Evolutionary conservation across 2,888 invertebrate genomes (phyloP), one percentile per base, ranked within the genome.

Genomic region (Autographa gamma): DNA sequence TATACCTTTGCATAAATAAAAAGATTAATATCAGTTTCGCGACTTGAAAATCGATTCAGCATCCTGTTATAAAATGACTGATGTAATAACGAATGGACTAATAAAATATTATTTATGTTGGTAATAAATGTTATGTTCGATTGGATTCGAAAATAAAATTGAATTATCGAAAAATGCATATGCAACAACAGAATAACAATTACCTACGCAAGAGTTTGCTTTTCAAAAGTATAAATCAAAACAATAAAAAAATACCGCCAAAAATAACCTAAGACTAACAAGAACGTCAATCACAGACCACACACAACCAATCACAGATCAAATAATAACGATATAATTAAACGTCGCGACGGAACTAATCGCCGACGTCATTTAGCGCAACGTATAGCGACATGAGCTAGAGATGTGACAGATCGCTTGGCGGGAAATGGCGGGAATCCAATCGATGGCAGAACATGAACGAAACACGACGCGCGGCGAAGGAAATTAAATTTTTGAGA

Each of bases 401-500:
- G 72, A 61, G 64, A 60, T 34, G 58, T 78, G 77, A 78, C 76
- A 79, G 72, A 76, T 77, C 73, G 67, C 60, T 79, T 79, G 48
- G n/a, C 48, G n/a, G 48, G 13, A 13, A 11, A 13, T 41, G 78
- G 78, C 76, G 11, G 25, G 18, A 41, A 25, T 69, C 78, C 78
- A 79, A 80, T 73, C 69, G 67, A 56, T 68, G 67, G 56, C 59
- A 32, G 67, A 66, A 72, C 76, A 71, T 58, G 79, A 58, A 60
- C 54, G 63, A 32, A 63, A 71, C 67, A 66, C 72, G 64, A 75
- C 56, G 64, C 67, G 68, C 76, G 64, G 75, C 59, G 66, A 65
- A 74, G 85, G 82, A 83, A 83, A 85, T 84, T 83, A 79, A 76
- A 77, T 77, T 84, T 80, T 83, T 81, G 76, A 78, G 69, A 59